Evolutionary conservation across 2,113 vertebrate species (phyloP).

Genomic region (Emydura subglobosa): DNA sequence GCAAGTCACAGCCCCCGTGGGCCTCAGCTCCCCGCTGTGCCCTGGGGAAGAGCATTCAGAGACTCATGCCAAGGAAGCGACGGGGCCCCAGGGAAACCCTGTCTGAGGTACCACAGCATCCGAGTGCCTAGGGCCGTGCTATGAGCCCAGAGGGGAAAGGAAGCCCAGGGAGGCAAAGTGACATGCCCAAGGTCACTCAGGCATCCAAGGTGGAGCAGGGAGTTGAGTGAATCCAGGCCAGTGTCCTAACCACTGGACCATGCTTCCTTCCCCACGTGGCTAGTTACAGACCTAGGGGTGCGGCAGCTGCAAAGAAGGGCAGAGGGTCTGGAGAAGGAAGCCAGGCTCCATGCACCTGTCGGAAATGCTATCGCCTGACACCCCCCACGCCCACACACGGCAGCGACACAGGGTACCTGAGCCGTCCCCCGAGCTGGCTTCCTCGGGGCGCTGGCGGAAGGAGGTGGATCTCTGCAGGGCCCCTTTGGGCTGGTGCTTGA

Average conservation of each 20-base stretch:
- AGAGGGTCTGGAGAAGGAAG: not conserved
- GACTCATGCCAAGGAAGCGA: too few relatives aligned
- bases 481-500: slow-evolving; percentile 93
- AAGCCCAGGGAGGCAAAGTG: not conserved
- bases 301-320: not conserved
- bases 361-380: not conserved
- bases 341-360: not conserved
- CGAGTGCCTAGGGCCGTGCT: too few relatives aligned
- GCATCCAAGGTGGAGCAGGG: not conserved
- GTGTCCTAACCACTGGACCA: not conserved
- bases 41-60: not conserved
- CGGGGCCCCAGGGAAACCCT: too few relatives aligned
- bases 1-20: too few relatives aligned
- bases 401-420: slow-evolving; percentile 40
- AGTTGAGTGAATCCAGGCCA: not conserved
- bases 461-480: slow-evolving; percentile 91
- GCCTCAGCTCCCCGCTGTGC: too few relatives aligned
- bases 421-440: slow-evolving; percentile 52
- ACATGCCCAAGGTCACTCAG: not conserved
- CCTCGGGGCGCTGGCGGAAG: slow-evolving; percentile 90
- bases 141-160: too few relatives aligned
- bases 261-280: not conserved
- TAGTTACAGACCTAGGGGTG: not conserved
- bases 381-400: accelerated
- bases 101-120: too few relatives aligned